A percentile compares a stretch with the other conserved stretches of the same genome.
Evolutionary conservation across 2,113 vertebrate species (phyloP).

Genomic region (human (Homo sapiens)): DNA sequence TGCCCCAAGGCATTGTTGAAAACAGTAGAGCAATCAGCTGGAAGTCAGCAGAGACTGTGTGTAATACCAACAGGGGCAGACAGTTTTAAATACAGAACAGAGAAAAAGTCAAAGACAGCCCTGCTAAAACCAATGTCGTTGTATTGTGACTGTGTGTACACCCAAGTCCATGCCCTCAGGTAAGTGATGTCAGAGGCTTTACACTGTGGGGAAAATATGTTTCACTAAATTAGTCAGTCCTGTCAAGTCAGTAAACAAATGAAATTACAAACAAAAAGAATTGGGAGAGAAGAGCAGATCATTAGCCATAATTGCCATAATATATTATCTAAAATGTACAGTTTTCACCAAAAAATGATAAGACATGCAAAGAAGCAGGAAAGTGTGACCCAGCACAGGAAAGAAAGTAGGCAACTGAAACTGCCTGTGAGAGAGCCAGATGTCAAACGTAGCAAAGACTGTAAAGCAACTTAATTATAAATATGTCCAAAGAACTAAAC

Average conservation of each 20-base stretch:
- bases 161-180: background rate
- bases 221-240: background rate
- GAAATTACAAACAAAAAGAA: background rate
- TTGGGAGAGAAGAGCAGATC: background rate
- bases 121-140: background rate
- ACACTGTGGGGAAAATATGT: background rate
- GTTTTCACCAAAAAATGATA: background rate
- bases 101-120: background rate
- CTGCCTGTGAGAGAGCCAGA: background rate
- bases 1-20: background rate
- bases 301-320: background rate
- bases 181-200: background rate
- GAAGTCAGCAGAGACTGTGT: background rate
- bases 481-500: background rate
- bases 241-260: too few relatives aligned
- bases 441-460: background rate
- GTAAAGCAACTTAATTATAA: background rate
- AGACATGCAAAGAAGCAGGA: background rate
- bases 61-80: background rate
- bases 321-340: background rate
- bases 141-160: background rate
- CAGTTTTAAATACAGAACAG: background rate
- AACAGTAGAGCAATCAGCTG: background rate
- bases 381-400: background rate
- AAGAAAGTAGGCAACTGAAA: background rate